These are phyloP conservation scores for Cynocephalus volans DNA, from an alignment of 2,113 vertebrate genomes.

Conservation along the genomic window DNA sequence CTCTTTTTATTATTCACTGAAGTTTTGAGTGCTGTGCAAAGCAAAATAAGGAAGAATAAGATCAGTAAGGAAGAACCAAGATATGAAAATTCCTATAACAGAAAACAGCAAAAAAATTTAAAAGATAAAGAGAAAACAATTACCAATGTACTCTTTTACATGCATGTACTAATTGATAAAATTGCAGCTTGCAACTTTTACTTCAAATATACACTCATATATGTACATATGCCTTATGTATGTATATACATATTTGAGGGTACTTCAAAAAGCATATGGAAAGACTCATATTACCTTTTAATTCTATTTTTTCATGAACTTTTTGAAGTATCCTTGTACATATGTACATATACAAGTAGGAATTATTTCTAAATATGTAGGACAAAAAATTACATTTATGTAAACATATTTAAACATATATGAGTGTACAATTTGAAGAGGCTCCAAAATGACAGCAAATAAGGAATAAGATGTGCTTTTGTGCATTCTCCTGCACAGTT, in stretches of 20 bases:
- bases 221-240: background rate
- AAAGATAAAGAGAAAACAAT: background rate
- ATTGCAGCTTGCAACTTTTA: background rate
- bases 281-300: too few species aligned
- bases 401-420: background rate
- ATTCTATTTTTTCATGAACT: too few species aligned
- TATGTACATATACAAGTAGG: too few species aligned
- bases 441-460: background rate
- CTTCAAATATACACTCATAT: background rate
- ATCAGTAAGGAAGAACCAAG: background rate
- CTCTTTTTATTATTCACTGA: background rate
- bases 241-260: too few species aligned
- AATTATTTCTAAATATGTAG: background rate
- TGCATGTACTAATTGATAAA: background rate
- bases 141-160: background rate
- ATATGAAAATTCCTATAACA: background rate
- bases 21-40: background rate
- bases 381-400: background rate
- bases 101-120: background rate
- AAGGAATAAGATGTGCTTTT: background rate
- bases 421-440: background rate
- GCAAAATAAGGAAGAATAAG: background rate
- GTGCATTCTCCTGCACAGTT: background rate
- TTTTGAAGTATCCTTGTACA: too few species aligned
- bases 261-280: too few species aligned